Base-by-base conservation (phyloP, 2,113 vertebrate species). In the Girardinichthys multiradiatus region DNA sequence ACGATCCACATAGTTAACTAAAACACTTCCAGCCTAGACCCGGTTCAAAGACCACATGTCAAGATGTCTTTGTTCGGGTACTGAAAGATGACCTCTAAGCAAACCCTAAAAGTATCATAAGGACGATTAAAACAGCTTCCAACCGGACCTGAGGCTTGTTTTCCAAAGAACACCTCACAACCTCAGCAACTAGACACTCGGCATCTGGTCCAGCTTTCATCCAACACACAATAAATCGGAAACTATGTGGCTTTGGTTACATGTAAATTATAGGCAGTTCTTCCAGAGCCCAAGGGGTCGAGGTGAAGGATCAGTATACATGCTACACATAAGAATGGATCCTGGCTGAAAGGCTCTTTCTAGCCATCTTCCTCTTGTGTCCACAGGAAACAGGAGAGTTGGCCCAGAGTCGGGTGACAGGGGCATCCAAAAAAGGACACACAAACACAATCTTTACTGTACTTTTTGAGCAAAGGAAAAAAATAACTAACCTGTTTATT, bases 231-330 rank as follows among this genome's bases (percentile, higher is more conserved):
- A 94, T 92, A 91, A 86, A 84, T 82, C 51, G 64, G 84, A 88
- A 90, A 86, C 85, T 84, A 87, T 90, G 82, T 64, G 81, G 83
- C 71, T 93, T 87, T 80, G 72, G 89, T 93, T 93, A 92, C 91
- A 89, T 89, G 93, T 90, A 91, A 90, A 93, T 91, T 90, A 93
- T 92, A 92, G 89, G 87, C 87, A 83, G 74, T 59, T 85, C 85
- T 86, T 92, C 78, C 88, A 83, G 83, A 76, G 88, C 85, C 64
- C 31, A 73, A 68, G 86, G 88, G 85, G 84, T 74, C 26, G 64
- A 81, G 66, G 37, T 72, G 68, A 70, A 68, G 90, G 92, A 93
- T 92, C 91, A 13, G 78, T 90, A 86, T 92, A 91, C 82, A 81
- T 85, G 78, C 77, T 60, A 61, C 82, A 83, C 73, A 74, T 88